These are phyloP conservation scores for Anaspis maculata DNA, from an alignment of 2,888 invertebrate species.

Conservation along the genomic window DNA sequence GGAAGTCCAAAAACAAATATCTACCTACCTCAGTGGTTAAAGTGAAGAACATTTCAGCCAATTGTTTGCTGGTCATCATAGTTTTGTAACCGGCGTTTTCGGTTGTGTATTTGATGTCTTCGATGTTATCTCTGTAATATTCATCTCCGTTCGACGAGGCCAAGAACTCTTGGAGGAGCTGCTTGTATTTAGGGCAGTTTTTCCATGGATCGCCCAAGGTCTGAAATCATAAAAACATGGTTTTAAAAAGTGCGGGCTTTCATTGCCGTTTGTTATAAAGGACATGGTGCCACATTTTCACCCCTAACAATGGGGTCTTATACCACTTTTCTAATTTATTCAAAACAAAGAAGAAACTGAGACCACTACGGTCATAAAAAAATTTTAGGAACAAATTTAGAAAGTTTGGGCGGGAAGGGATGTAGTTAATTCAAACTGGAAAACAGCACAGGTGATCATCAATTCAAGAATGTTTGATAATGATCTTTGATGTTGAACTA, in stretches of 20 bases:
- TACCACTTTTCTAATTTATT: too few species aligned
- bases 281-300: too few species aligned
- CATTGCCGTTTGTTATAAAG: slow-evolving; percentile 1
- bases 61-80: slow-evolving; percentile 17
- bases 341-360: too few species aligned
- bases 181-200: slow-evolving; percentile 22
- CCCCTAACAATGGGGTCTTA: too few species aligned
- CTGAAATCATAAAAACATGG: slow-evolving; percentile 13
- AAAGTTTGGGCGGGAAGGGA: too few species aligned
- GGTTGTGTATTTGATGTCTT: slow-evolving; percentile 15
- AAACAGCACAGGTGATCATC: too few species aligned
- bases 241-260: neutral
- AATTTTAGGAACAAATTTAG: too few species aligned
- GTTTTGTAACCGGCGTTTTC: slow-evolving; percentile 20
- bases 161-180: slow-evolving; percentile 18
- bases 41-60: slow-evolving; percentile 23
- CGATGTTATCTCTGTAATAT: slow-evolving; percentile 18
- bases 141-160: slow-evolving; percentile 18
- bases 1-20: too few species aligned
- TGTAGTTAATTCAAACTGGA: too few species aligned
- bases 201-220: slow-evolving; percentile 22
- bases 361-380: too few species aligned
- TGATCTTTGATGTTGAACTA: too few species aligned
- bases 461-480: too few species aligned
- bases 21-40: slow-evolving; percentile 23